Evolutionary conservation across 2,113 vertebrate genomes (phyloP).

Genomic region (Muntiacus muntjak): DNA sequence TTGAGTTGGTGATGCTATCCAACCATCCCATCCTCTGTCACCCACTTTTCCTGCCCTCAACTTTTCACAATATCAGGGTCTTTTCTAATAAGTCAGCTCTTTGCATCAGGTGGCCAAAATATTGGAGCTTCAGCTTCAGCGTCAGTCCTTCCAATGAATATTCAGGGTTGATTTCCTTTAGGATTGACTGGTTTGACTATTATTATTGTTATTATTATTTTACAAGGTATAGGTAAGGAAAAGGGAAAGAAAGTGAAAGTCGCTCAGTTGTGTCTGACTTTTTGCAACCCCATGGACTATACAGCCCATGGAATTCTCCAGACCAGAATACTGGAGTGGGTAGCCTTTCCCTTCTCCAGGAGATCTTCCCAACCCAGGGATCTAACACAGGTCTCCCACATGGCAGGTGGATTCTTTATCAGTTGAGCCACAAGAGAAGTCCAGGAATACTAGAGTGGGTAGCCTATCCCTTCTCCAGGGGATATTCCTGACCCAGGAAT

Average conservation of each 20-base stretch:
- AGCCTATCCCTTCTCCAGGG: neutral
- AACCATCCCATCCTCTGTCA: neutral
- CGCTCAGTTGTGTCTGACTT: fast-evolving
- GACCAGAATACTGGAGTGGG: neutral
- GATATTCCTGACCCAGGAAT: neutral
- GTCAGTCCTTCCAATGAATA: neutral
- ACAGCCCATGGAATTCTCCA: neutral
- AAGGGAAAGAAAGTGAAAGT: neutral
- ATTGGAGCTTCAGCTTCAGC: neutral
- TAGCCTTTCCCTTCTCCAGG: neutral
- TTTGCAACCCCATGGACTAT: neutral
- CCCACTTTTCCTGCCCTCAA: neutral
- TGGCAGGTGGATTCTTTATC: neutral
- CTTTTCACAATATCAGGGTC: neutral
- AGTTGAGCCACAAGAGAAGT: neutral
- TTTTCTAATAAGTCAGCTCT: neutral
- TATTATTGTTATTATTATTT: neutral
- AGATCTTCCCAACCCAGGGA: neutral
- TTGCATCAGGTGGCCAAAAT: neutral
- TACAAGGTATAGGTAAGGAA: neutral
- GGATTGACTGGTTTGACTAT: neutral
- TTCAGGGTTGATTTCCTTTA: neutral
- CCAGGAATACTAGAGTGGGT: neutral
- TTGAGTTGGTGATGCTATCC: neutral
- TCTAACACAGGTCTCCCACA: neutral